Conservation (phyloP, 2,888 invertebrate genomes). For the Cantharis lateralis region DNA sequence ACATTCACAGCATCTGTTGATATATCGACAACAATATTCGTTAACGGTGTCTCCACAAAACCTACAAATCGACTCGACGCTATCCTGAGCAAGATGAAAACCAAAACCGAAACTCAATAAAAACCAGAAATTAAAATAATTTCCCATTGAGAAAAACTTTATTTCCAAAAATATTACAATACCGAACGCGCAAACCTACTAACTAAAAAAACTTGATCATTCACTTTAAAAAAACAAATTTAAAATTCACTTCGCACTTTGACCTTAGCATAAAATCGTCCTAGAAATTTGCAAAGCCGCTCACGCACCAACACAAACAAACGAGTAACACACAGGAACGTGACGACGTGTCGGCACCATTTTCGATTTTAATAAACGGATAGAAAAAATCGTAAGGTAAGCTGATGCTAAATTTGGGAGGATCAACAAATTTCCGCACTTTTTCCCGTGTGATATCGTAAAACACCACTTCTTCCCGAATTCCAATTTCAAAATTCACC, state of each 20-base stretch:
- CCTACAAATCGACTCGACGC: slow-evolving; percentile 31
- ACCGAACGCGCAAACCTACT: background rate
- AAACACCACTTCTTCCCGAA: slow-evolving; percentile 47
- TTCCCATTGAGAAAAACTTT: background rate
- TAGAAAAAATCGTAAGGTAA: slow-evolving; percentile 69
- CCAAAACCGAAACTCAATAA: background rate
- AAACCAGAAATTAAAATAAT: background rate
- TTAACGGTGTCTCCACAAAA: slow-evolving; percentile 34
- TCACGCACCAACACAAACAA: background rate
- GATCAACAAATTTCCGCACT: slow-evolving; percentile 56
- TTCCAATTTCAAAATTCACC: slow-evolving; percentile 33
- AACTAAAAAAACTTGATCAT: background rate
- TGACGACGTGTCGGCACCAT: slow-evolving; percentile 12
- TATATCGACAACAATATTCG: slow-evolving; percentile 33
- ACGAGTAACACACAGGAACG: background rate
- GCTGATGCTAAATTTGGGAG: slow-evolving; percentile 61
- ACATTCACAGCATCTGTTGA: slow-evolving; percentile 34
- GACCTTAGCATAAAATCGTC: background rate
- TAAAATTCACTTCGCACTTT: background rate
- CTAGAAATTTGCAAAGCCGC: background rate
- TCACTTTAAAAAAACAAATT: background rate
- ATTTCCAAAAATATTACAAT: background rate
- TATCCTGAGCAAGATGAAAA: slow-evolving; percentile 14
- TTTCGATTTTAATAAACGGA: slow-evolving; percentile 57
- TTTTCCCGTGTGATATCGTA: slow-evolving; percentile 59